Conservation (phyloP, 1,140 invertebrate species). For the Aphelenchoides besseyi region DNA sequence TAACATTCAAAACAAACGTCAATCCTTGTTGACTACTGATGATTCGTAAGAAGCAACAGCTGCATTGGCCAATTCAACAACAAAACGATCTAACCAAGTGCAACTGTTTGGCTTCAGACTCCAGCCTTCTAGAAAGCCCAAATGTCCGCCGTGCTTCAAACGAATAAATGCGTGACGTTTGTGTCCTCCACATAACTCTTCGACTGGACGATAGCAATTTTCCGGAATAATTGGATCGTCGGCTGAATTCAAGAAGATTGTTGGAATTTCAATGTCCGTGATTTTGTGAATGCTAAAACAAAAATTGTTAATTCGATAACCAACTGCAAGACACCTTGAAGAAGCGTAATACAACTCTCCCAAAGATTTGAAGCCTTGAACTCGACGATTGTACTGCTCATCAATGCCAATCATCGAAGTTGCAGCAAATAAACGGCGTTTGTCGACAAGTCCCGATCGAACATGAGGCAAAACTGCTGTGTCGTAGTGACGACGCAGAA, state of each 20-base stretch:
- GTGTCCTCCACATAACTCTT: constrained; percentile 69
- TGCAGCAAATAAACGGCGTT: constrained; percentile 75
- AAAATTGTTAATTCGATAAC: too few relatives aligned
- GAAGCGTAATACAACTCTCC: constrained; percentile 73
- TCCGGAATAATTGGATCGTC: constrained; percentile 84
- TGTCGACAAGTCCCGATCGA: constrained; percentile 66
- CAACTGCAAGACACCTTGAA: constrained; percentile 68
- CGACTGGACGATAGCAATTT: constrained; percentile 71
- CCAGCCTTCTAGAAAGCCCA: constrained; percentile 82
- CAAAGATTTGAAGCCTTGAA: constrained; percentile 73
- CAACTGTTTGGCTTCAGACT: constrained; percentile 79
- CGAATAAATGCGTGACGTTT: constrained; percentile 74
- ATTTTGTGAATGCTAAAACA: constrained; percentile 32
- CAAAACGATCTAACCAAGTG: constrained; percentile 81
- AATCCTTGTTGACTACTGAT: too few relatives aligned
- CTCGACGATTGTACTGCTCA: constrained; percentile 77
- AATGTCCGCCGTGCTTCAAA: constrained; percentile 81
- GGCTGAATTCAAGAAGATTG: constrained; percentile 80
- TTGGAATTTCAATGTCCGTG: constrained; percentile 68
- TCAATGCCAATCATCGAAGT: constrained; percentile 81
- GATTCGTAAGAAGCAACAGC: constrained; percentile 26
- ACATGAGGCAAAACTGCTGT: constrained; percentile 74
- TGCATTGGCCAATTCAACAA: constrained; percentile 68
- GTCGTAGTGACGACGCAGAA: constrained; percentile 76
- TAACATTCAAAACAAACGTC: too few relatives aligned